Evolutionary conservation across 2,888 invertebrate species (phyloP), one percentile per base, ranked within the genome.

Genomic region (Tubulanus polymorphus): DNA sequence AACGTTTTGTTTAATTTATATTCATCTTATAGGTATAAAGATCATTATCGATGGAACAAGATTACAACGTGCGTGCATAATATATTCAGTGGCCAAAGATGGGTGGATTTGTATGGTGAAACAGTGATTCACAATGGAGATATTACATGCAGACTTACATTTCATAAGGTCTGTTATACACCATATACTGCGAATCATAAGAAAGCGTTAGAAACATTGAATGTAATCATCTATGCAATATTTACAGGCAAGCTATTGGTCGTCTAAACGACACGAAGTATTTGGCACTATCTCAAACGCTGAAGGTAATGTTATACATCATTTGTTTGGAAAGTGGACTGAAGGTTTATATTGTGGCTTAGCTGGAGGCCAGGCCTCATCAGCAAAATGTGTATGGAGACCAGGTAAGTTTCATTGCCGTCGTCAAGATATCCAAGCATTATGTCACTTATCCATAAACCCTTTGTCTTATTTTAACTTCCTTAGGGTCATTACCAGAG

Each of bases 41-140:
- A 88, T 70, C 83, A 85, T 65, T 89, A 88, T 72, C 83, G 83
- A 53, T 89, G 88, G 87, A 89, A 89, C 74, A 89, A 90, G 81
- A 87, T 90, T 54, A 91, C 90, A 37, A 90, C 90, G 1, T 91
- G 90, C 76, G 89, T 91, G 0, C 90, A 91, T 80, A 91, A 90
- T 71, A 76, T 91, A 69, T 88, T 91, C 77, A 88, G 89, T 56
- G 88, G 88, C 0, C 88, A 88, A 78, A 83, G 90, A 28, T 90
- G 89, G 89, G 89, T 90, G 56, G 91, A 91, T 78, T 89, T 90
- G 78, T 91, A 90, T 73, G 91, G 91, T 0, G 90, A 90, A 73
- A 84, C 90, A 81, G 84, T 85, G 66, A 87, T 91, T 59, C 66
- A 66, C 10, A 75, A 75, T 57, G 70, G 70, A 25, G 84, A 85